Evolutionary conservation across 2,797 vertebrate genomes (phyloP), one percentile per base, ranked within the genome.

Genomic region (Pipistrellus nathusii): DNA sequence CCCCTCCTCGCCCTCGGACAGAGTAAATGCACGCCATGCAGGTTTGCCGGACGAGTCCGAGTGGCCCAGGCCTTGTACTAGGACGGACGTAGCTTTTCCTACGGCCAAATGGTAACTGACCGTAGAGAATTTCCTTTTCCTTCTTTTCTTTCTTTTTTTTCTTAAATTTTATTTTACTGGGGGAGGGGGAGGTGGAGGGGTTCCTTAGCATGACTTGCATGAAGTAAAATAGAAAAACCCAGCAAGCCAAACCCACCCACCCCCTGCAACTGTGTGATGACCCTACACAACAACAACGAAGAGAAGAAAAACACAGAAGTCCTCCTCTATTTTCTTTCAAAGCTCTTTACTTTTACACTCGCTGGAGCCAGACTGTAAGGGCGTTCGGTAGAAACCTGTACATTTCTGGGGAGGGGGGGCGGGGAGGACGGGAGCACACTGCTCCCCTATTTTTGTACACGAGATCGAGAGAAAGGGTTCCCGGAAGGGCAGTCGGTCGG

Each of bases 171-270:
- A 90, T 98, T 97, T 98, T 96, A 90, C 93, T 95, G 14, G 80
- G 90, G 95, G 82, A 48, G n/a, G 90, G 64, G 83, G 82, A 41
- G 94, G 78, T 53, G 97, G 96, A 95, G 92, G 97, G 96, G 97
- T 98, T 99, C 98, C 98, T 99, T 99, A 98, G 99, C 99, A 99
- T 99, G 99, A 99, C 98, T 98, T 99, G 99, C 99, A 99, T 99
- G 99, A 99, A 97, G 98, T 98, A 95, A 98, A 98, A 98, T 86
- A 97, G 96, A 53, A 97, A 97, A 97, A 91, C 97, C 89, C 96
- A 96, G 95, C 88, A 97, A 98, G 97, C 98, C 98, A 94, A 96
- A 96, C 88, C 94, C 90, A 76, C 91, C 55, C 55, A 59, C 82
- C 80, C 82, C 95, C 97, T 98, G 98, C 98, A 99, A 99, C 98